phyloP scores from a whole-genome alignment of 2,888 invertebrate species.

The Caenorhabditis doughertyi region DNA sequence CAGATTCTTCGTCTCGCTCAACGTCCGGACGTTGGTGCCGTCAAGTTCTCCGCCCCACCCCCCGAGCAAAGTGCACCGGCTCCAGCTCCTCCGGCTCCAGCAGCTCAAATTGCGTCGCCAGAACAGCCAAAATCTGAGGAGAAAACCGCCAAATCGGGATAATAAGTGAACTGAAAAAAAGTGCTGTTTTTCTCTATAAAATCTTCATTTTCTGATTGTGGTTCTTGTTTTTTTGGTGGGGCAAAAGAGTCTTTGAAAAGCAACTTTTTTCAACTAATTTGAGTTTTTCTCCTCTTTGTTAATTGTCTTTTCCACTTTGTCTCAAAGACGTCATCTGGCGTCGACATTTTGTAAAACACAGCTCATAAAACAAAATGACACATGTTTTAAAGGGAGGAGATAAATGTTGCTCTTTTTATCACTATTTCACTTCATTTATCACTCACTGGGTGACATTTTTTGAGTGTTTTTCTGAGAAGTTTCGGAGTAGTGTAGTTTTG shows the following conservation, averaged over 20 bases:
- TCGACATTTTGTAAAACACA: constrained; percentile 14
- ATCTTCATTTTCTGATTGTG: not conserved
- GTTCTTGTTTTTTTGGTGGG: not conserved
- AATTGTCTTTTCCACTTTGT: not conserved
- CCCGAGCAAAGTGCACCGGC: constrained; percentile 2
- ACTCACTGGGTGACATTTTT: not conserved
- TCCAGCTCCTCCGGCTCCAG: not conserved
- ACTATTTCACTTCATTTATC: constrained; percentile 26
- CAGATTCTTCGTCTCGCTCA: constrained; percentile 25
- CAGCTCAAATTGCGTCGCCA: not conserved
- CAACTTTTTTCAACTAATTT: not conserved
- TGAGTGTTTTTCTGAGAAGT: not conserved
- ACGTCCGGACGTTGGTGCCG: constrained; percentile 18
- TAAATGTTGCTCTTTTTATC: constrained; percentile 13
- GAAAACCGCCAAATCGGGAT: constrained; percentile 10
- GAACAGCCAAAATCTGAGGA: constrained; percentile 26
- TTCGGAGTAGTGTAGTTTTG: too few species aligned
- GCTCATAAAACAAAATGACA: constrained; percentile 39
- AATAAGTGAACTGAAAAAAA: not conserved
- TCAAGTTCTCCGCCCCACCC: constrained; percentile 12
- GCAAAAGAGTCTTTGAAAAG: too few species aligned
- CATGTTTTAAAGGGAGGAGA: constrained; percentile 16
- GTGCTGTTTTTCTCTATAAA: not conserved
- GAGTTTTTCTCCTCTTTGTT: not conserved
- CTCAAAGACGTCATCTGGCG: not conserved